Conservation (phyloP, 2,113 vertebrate species). For the Anser cygnoides region DNA sequence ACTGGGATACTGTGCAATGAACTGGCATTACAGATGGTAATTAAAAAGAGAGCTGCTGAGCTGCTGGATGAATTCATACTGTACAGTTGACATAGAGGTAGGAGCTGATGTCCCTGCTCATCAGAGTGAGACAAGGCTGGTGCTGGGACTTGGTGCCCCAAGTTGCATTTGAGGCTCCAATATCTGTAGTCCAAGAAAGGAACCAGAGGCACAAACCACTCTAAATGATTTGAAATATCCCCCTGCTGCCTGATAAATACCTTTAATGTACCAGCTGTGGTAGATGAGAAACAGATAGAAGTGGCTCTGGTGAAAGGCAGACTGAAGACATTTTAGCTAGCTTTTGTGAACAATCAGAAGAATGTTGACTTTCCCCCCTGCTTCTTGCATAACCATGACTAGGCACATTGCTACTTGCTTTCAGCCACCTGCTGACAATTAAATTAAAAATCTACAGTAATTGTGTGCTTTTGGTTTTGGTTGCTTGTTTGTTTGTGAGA, state of each 20-base stretch:
- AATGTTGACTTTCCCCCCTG: neutral
- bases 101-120: neutral
- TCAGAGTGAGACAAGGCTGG: neutral
- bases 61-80: neutral
- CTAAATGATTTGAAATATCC: neutral
- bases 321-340: neutral
- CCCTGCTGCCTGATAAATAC: neutral
- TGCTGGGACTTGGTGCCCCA: neutral
- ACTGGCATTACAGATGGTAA: neutral
- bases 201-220: neutral
- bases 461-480: neutral
- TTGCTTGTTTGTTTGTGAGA: conserved; percentile 14
- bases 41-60: neutral
- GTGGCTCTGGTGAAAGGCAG: neutral
- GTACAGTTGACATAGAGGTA: accelerated
- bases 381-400: neutral
- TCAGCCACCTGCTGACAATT: conserved; percentile 42
- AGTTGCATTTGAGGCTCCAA: neutral
- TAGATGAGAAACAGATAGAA: neutral
- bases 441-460: conserved; percentile 39
- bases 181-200: neutral
- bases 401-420: neutral
- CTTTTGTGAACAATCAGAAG: neutral
- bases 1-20: neutral
- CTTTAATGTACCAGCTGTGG: neutral